Evolutionary conservation across 2,888 invertebrate species (phyloP).

Genomic region (Coecobrya sp.): DNA sequence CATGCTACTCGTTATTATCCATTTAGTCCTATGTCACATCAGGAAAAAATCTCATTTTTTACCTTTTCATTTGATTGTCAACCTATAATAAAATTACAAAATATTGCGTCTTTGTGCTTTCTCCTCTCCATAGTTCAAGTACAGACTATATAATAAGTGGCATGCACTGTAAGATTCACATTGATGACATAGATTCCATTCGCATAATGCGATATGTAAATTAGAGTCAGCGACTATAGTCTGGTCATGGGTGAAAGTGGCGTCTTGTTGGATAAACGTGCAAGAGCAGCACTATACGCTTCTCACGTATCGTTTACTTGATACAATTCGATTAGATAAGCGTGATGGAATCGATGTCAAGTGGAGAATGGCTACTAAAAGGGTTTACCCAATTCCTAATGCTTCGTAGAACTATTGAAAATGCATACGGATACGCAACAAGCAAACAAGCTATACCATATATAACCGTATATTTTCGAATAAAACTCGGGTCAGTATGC

Average conservation of each 20-base stretch:
- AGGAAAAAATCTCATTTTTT: not conserved
- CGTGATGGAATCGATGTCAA: conserved; percentile 45
- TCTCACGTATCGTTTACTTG: conserved; percentile 10
- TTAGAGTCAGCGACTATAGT: conserved; percentile 1
- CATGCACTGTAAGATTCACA: not conserved
- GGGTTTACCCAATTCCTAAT: conserved; percentile 21
- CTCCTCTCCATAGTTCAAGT: not conserved
- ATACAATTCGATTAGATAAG: conserved; percentile 33
- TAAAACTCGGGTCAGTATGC: too few species aligned
- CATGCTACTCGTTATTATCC: too few species aligned
- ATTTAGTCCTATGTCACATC: too few species aligned
- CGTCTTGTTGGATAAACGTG: conserved; percentile 4
- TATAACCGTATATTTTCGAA: not conserved
- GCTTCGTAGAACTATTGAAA: not conserved
- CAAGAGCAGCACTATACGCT: not conserved
- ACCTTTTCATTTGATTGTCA: conserved; percentile 11
- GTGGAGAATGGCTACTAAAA: conserved; percentile 44
- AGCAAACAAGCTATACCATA: not conserved
- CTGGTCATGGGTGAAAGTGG: not conserved
- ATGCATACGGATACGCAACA: not conserved
- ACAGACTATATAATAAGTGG: not conserved
- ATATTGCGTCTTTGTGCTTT: not conserved
- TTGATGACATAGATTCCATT: conserved; percentile 33
- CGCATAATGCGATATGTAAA: conserved; percentile 24
- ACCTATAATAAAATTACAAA: conserved; percentile 12